Evolutionary conservation across 2,797 vertebrate genomes (phyloP), one percentile per base, ranked within the genome.

Genomic region (Sternotherus odoratus): DNA sequence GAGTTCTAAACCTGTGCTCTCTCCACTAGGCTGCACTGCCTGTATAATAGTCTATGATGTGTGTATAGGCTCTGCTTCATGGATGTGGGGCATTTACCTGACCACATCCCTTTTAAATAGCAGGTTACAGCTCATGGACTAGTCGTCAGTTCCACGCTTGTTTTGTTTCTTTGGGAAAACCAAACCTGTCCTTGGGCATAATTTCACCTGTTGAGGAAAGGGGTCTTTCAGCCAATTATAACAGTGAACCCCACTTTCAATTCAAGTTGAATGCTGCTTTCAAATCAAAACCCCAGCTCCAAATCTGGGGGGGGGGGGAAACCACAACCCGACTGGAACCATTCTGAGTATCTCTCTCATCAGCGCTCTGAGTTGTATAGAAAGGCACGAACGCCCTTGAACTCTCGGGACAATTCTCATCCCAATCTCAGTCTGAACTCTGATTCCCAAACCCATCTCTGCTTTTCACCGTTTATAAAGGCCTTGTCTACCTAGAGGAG

Each of bases 61-160:
- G 95, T 95, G 88, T 96, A 96, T 83, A 88, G 92, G 81, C 85
- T 95, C 93, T 77, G 83, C 90, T 96, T 93, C 94, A 94, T 74
- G 90, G 96, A 89, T 91, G 79, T 82, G 91, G 86, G 82, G 81
- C 83, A 93, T 92, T 94, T 89, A 92, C 95, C 90, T 95, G 94
- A 96, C 93, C 95, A 60, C 85, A 88, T 95, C 93, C 92, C 94
- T 95, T 97, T 95, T 90, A 96, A 94, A 87, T 92, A 94, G 86
- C 85, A 86, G 77, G 87, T 95, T 96, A 94, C 90, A 96, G 60
- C 88, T 96, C 94, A 92, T 89, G 90, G 93, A 96, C 87, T 88
- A 96, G 93, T 96, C 96, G 93, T 94, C 94, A 94, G 93, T 96
- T 95, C 94, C 74, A 83, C 84, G 87, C 93, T 95, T 96, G 95